Base-by-base conservation (phyloP, 1,140 invertebrate genomes). In the Pteromalus puparum region DNA sequence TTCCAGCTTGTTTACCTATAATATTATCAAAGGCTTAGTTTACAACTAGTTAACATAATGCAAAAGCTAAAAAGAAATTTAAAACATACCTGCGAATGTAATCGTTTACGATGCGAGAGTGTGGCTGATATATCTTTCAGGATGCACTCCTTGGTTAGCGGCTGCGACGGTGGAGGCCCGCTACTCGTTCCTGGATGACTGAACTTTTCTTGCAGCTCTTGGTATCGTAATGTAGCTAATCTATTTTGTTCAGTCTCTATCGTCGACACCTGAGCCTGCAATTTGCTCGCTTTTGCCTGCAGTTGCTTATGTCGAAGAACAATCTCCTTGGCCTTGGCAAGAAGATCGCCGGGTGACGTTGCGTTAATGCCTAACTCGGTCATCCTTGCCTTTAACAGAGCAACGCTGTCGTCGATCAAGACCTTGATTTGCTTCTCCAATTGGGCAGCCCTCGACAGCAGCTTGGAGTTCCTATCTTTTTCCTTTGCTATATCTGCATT, bases 291-390 rank as follows among this genome's bases (percentile, higher is more conserved):
- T 92, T 97, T 97, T 68, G 96, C 95, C 93, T 98, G 97, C 26
- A 98, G 92, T 88, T 98, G 97, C 90, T 98, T 98, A 89, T 99
- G 98, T 61, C 97, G 94, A 70, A 97, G 94, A 10, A 98, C 97
- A 87, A 99, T 99, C 92, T 98, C 97, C 92, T 98, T 98, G 38
- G 97, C 97, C 92, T 98, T 97, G 1, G 96, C 95, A 15, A 98
- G 93, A 76, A 99, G 93, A 92, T 98, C 97, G 48, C 96, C 96
- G 0, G 97, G 97, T 48, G 95, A 96, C 4, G 95, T 96, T 10
- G 96, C 95, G 90, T 97, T 96, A 86, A 98, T 98, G 81, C 97
- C 97, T 85, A 99, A 93, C 91, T 99, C 98, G 84, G 95, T 96
- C 95, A 99, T 97, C 79, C 98, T 94, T n/a, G 96, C 95, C 90